These are phyloP conservation scores for Idaea biselata DNA, from an alignment of 2,888 invertebrate species.

Conservation along the genomic window DNA sequence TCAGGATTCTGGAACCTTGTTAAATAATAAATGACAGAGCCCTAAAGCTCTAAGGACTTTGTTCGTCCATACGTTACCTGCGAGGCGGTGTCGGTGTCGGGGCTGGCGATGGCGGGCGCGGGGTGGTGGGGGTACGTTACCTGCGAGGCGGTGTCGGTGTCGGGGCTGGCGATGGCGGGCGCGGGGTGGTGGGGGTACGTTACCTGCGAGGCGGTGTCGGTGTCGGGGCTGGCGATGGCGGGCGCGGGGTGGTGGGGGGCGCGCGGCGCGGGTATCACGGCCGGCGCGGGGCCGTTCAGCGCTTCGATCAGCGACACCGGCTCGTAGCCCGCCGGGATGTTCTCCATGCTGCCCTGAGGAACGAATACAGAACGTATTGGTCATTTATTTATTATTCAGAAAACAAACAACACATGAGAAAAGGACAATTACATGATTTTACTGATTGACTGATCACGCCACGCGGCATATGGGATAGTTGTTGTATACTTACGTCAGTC, in stretches of 20 bases:
- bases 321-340: constrained; percentile 96
- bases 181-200: background rate
- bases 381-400: too few species aligned
- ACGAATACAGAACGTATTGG: too few species aligned
- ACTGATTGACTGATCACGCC: too few species aligned
- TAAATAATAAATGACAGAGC: too few species aligned
- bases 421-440: too few species aligned
- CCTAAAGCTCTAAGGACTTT: too few species aligned
- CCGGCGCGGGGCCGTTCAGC: constrained; percentile 91
- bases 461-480: too few species aligned
- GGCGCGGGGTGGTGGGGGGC: constrained; percentile 27
- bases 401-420: too few species aligned
- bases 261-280: constrained; percentile 44
- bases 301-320: constrained; percentile 97
- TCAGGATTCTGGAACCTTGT: too few species aligned
- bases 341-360: constrained; percentile 86
- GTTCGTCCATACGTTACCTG: constrained; percentile 66
- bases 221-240: constrained; percentile 75
- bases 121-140: constrained; percentile 36
- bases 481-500: constrained; percentile 81
- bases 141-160: constrained; percentile 83
- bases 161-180: constrained; percentile 67
- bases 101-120: constrained; percentile 55
- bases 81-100: constrained; percentile 83
- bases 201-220: constrained; percentile 82